These are phyloP conservation scores for Helobdella robusta DNA, from an alignment of 2,888 invertebrate genomes.

Conservation along the genomic window DNA sequence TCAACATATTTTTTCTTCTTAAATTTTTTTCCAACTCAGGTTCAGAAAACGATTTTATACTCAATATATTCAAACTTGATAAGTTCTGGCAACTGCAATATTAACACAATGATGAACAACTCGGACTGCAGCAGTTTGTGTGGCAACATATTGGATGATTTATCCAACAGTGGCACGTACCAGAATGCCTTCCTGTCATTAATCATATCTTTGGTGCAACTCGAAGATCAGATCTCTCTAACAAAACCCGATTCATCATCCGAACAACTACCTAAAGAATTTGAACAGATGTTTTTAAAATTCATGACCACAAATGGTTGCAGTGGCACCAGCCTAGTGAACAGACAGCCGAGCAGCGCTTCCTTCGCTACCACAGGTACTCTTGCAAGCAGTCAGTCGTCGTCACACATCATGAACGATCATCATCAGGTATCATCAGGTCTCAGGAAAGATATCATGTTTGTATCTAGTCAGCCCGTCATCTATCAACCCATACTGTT, in stretches of 20 bases:
- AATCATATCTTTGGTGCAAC: constrained; percentile 9
- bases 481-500: constrained; percentile 72
- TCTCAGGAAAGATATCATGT: constrained; percentile 11
- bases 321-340: no score
- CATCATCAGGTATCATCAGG: not conserved
- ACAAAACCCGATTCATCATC: not conserved
- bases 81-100: not conserved
- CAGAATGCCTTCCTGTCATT: constrained; percentile 4
- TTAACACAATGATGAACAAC: no score
- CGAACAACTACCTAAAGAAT: constrained; percentile 22
- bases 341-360: no score
- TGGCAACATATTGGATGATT: not conserved
- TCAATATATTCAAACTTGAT: constrained; percentile 52
- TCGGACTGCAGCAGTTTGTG: not conserved
- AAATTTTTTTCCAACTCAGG: constrained; percentile 33
- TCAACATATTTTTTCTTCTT: not conserved
- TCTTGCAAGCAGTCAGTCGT: no score
- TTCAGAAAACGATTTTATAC: constrained; percentile 73
- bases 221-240: constrained; percentile 10
- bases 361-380: no score
- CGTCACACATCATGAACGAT: not conserved
- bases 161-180: constrained; percentile 5
- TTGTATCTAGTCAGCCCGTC: constrained; percentile 49
- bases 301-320: no score
- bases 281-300: constrained; percentile 9